Conservation (phyloP, 2,888 invertebrate genomes). For the Capitulum mitella region DNA sequence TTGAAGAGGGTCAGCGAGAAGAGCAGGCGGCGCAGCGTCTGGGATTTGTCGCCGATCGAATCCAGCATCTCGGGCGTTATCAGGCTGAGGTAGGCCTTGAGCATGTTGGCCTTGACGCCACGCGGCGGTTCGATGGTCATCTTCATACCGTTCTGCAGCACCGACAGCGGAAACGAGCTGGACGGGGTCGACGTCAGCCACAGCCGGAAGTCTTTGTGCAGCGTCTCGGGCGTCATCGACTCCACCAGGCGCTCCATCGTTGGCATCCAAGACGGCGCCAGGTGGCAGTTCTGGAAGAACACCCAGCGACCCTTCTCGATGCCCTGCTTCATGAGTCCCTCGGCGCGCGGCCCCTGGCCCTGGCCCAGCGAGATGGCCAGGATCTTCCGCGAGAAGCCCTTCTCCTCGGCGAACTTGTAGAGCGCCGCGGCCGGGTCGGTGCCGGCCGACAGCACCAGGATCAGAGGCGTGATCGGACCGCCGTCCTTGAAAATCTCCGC, state of each 20-base stretch:
- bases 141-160: slow-evolving; percentile 62
- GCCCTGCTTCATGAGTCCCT: slow-evolving; percentile 75
- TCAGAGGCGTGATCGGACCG: slow-evolving; percentile 74
- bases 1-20: slow-evolving; percentile 91
- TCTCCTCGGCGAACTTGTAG: slow-evolving; percentile 42
- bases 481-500: slow-evolving; percentile 76
- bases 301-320: slow-evolving; percentile 83
- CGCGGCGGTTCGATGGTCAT: slow-evolving; percentile 88
- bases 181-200: slow-evolving; percentile 89
- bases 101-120: slow-evolving; percentile 74
- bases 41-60: slow-evolving; percentile 55
- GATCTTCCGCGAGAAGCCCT: slow-evolving; percentile 38
- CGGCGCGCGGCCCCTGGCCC: slow-evolving; percentile 75
- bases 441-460: slow-evolving; percentile 86
- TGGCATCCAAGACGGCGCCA: slow-evolving; percentile 93
- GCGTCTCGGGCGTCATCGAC: slow-evolving; percentile 59
- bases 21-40: slow-evolving; percentile 65
- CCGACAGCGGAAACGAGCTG: slow-evolving; percentile 72
- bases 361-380: slow-evolving; percentile 80
- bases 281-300: slow-evolving; percentile 87
- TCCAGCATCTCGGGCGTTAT: slow-evolving; percentile 69
- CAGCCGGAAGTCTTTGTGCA: slow-evolving; percentile 80
- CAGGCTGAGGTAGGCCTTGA: slow-evolving; percentile 72
- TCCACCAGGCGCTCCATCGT: slow-evolving; percentile 79
- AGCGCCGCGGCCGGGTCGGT: slow-evolving; percentile 86